Evolutionary conservation across 1,140 invertebrate genomes (phyloP).

Genomic region (Pseudobourletiella spinata): DNA sequence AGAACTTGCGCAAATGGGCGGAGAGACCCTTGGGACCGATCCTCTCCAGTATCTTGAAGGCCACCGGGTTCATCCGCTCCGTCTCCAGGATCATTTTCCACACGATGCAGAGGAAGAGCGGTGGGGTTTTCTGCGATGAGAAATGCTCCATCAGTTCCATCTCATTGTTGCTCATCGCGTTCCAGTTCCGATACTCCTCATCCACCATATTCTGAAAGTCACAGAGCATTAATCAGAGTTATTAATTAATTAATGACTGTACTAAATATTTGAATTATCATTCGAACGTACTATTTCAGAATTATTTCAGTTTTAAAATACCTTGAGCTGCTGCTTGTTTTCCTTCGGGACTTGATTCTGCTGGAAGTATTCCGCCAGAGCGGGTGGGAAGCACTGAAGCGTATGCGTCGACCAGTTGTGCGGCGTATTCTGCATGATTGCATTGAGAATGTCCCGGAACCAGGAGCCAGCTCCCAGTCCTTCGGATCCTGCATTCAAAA

Average conservation of each 20-base stretch:
- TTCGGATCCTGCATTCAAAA: constrained; percentile 17
- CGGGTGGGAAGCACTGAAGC: constrained; percentile 78
- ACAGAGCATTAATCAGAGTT: neutral
- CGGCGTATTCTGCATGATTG: constrained; percentile 87
- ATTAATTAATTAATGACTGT: constrained; percentile 8
- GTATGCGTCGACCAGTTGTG: constrained; percentile 91
- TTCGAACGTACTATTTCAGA: too few relatives aligned
- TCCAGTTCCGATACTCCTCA: constrained; percentile 92
- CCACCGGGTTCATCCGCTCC: constrained; percentile 77
- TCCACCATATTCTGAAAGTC: constrained; percentile 68
- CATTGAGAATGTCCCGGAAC: constrained; percentile 80
- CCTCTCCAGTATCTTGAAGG: constrained; percentile 87
- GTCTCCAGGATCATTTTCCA: constrained; percentile 95
- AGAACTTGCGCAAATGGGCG: constrained; percentile 83
- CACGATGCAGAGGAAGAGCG: constrained; percentile 79
- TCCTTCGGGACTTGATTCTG: constrained; percentile 75
- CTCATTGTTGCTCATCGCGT: constrained; percentile 84
- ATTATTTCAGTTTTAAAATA: constrained; percentile 40
- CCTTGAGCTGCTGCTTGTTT: constrained; percentile 78
- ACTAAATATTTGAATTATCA: too few relatives aligned
- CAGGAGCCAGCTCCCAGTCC: constrained; percentile 64
- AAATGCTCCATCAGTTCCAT: constrained; percentile 94
- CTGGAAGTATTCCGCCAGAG: constrained; percentile 75
- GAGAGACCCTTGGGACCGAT: constrained; percentile 84
- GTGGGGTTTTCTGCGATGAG: constrained; percentile 75